Evolutionary conservation across 1,140 invertebrate species (phyloP), one percentile per base, ranked within the genome.

Genomic region (Cryptotermes secundus): DNA sequence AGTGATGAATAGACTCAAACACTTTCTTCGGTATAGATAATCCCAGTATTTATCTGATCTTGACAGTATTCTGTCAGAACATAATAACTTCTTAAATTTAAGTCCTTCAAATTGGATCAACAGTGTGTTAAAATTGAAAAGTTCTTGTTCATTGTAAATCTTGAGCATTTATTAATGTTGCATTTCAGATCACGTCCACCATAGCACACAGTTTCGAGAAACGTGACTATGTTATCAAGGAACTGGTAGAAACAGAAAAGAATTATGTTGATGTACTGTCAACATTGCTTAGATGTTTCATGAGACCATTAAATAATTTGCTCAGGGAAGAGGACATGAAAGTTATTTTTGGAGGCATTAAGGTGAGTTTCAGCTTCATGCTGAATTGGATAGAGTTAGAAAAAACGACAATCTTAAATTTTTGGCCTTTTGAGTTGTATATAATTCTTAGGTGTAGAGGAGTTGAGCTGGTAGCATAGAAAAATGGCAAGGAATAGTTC

Each of bases 181-280:
- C n/a, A 31, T 79, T 84, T 35, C 83, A 84, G 83, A 49, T 31
- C 35, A 72, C 38, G 35, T 80, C 42, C 42, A 34, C 80, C 9
- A 38, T 65, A 45, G 86, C 53, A 82, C 87, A 87, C 38, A 88
- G 86, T 79, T 86, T 88, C 83, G 96, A 97, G 88, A 99, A 99
- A 90, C 91, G 97, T 85, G 98, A 99, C 90, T 98, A 98, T 89
- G 98, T 98, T 82, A 96, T 99, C 85, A 95, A 97, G 87, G 98
- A 99, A 90, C 91, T 99, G 9, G 93, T 99, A 24, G 97, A 99
- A 90, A 99, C 98, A 0, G 98, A 99, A 90, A 96, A 95, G 85
- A 99, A 99, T 90, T 99, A 99, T 89, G 94, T 99, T 34, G 96
- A 98, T 87, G 98, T 98, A 59, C 91, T 99, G 31, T 93, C 93